Base-by-base conservation (phyloP, 2,888 invertebrate species). In the Polia nebulosa region DNA sequence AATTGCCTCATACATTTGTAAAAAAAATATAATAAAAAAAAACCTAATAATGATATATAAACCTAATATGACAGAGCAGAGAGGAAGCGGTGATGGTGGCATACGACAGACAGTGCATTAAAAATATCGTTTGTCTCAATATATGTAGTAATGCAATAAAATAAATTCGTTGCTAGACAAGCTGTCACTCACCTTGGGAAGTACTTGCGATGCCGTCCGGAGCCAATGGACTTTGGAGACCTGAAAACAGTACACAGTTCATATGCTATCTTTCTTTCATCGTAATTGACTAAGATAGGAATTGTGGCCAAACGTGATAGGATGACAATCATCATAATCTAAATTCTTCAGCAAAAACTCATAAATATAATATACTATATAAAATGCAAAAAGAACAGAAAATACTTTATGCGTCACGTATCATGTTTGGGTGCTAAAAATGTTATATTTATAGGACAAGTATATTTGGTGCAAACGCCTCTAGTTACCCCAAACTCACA, bases 191-290 rank as follows among this genome's bases (percentile, higher is more conserved):
- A 98, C 98, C 98, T 98, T 98, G 98, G 88, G 98, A 98, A 89
- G 98, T 98, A 91, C 97, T 97, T 86, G 98, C 98, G 91, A 98
- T 96, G 92, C 97, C 97, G 93, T 98, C 98, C 72, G 96, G 96
- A 79, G 96, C 93, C 90, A 97, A 94, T 74, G 96, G 96, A 89
- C 96, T 96, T 88, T 92, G 93, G 88, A 97, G 95, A 93, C 97
- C 97, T 97, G 96, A 82, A 93, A 94, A 88, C 80, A 91, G 70
- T 80, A 91, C 84, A 89, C 83, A 86, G 75, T 79, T 85, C 87
- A 89, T 62, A 65, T 72, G 61, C 57, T 41, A 61, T 73, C 32
- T 51, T 51, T 47, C 45, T 25, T 61, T 47, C 45, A 74, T 44
- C 7, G 25, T n/a, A 25, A 36, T 56, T 56, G n/a, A 20, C 8